Evolutionary conservation across 2,797 vertebrate species (phyloP).

Genomic region (Rhadinocentrus ornatus): DNA sequence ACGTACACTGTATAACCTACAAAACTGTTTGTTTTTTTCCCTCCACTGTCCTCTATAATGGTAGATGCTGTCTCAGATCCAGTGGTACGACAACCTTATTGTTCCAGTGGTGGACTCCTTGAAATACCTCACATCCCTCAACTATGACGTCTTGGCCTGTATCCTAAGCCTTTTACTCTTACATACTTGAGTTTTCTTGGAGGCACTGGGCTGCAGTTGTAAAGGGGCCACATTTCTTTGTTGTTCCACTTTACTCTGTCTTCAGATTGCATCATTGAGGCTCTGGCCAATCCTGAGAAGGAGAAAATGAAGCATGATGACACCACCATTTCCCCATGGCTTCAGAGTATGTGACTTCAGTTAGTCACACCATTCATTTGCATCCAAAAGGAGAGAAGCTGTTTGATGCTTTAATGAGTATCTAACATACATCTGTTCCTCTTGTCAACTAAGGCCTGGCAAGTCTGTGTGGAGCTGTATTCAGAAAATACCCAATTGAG

Average conservation of each 20-base stretch:
- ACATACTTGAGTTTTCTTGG: neutral
- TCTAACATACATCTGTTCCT: conserved; percentile 25
- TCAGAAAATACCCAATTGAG: conserved; percentile 98
- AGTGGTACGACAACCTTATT: conserved; percentile 99
- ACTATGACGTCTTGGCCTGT: conserved; percentile 98
- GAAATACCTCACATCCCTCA: conserved; percentile 99
- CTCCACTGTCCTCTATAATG: conserved; percentile 16
- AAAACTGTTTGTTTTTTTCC: neutral
- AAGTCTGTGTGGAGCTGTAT: conserved; percentile 97
- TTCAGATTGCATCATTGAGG: conserved; percentile 98
- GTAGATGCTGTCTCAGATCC: conserved; percentile 98
- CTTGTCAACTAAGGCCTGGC: conserved; percentile 87
- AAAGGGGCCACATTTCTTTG: neutral
- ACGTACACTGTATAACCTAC: neutral
- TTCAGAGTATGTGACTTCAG: conserved; percentile 90
- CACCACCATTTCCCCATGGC: conserved; percentile 98
- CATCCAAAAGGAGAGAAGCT: conserved; percentile 25
- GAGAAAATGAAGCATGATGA: conserved; percentile 99
- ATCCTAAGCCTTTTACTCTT: conserved; percentile 79
- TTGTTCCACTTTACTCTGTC: conserved; percentile 71
- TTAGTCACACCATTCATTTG: conserved; percentile 12
- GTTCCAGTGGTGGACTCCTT: conserved; percentile 97
- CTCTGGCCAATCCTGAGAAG: conserved; percentile 97
- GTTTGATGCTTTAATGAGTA: conserved; percentile 50
- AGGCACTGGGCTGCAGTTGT: neutral